Evolutionary conservation across 2,113 vertebrate genomes (phyloP).

Genomic region (Lasiurus borealis): DNA sequence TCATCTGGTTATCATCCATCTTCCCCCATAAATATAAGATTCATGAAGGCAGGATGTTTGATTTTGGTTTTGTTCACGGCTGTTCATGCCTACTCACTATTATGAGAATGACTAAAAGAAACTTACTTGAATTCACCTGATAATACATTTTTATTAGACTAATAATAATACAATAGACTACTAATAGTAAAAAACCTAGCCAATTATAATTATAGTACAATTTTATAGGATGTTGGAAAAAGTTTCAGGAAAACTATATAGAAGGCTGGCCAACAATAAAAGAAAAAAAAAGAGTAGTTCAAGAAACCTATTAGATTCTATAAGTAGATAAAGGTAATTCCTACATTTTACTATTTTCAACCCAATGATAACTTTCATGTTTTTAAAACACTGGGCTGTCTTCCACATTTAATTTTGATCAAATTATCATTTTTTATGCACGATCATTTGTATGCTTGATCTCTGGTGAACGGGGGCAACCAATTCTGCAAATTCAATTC

Average conservation of each 20-base stretch:
- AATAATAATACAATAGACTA: neutral
- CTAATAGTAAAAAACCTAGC: neutral
- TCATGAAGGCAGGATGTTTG: neutral
- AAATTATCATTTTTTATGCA: neutral
- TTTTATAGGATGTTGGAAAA: neutral
- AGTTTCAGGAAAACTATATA: neutral
- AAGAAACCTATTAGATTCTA: constrained; percentile 31
- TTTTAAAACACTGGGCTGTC: constrained; percentile 5
- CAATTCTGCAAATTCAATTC: constrained; percentile 18
- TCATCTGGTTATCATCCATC: neutral
- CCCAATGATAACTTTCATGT: neutral
- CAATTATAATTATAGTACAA: neutral
- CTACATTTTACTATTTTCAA: neutral
- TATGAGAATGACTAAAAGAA: neutral
- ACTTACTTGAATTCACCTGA: neutral
- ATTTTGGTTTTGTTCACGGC: neutral
- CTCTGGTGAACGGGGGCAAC: neutral
- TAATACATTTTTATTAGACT: neutral
- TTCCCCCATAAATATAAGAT: neutral
- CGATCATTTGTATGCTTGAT: neutral
- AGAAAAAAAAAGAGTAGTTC: constrained; percentile 10
- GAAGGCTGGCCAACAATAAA: neutral
- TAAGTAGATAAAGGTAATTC: neutral
- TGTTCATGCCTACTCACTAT: neutral
- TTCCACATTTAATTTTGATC: constrained; percentile 1